A percentile compares a stretch with the other conserved stretches of the same genome.
phyloP scores from a whole-genome alignment of 2,113 vertebrate genomes.

The Corythornis cristatus region DNA sequence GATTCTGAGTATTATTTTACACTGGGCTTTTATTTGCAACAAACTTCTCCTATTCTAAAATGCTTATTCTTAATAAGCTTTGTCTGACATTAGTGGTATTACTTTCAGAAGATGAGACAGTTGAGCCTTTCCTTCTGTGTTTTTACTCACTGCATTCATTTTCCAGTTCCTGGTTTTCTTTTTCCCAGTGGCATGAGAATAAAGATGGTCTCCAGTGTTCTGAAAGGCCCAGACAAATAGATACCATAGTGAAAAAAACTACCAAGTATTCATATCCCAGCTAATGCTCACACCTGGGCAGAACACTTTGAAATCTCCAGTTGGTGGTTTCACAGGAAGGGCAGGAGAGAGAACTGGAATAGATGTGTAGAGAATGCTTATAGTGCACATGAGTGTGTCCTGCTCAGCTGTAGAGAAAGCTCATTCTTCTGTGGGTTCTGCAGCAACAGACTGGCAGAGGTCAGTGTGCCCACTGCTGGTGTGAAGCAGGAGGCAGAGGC shows the following conservation, averaged over 20 bases:
- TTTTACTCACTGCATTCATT: not conserved
- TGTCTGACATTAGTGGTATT: not conserved
- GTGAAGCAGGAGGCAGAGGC: not conserved
- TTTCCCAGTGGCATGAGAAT: not conserved
- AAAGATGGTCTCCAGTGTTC: not conserved
- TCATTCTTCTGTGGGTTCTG: not conserved
- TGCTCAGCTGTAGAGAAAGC: rapidly evolving
- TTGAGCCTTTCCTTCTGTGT: not conserved
- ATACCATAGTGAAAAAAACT: not conserved
- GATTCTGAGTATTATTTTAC: not conserved
- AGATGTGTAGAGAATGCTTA: not conserved
- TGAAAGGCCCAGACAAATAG: not conserved
- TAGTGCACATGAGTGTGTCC: not conserved
- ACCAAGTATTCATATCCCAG: not conserved
- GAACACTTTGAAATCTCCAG: not conserved
- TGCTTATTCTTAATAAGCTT: not conserved
- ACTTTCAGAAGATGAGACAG: not conserved
- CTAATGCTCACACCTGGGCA: not conserved
- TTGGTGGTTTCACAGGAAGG: not conserved
- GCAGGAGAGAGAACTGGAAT: not conserved
- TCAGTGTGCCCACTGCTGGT: not conserved
- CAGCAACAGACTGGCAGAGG: not conserved
- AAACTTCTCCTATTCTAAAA: not conserved
- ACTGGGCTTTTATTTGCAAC: not conserved
- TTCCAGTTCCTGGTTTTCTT: not conserved